phyloP scores from a whole-genome alignment of 2,888 invertebrate genomes.

The Andricus quercusramuli region DNA sequence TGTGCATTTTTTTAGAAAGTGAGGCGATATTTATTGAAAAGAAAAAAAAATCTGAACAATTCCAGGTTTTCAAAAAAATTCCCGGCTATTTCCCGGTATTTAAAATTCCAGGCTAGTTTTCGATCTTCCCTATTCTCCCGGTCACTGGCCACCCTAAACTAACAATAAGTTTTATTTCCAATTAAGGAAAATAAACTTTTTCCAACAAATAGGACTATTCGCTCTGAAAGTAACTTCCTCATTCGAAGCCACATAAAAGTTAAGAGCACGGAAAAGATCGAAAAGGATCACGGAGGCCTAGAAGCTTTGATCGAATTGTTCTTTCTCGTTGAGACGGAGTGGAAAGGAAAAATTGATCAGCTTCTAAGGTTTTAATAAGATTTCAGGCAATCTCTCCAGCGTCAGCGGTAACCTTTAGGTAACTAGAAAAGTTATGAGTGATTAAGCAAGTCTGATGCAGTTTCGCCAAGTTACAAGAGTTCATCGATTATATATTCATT shows the following conservation, averaged over 20 bases:
- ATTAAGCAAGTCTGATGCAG: conserved; percentile 42
- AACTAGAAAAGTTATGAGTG: conserved; percentile 51
- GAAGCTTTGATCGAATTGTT: neutral
- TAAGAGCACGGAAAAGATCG: neutral
- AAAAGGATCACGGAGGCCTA: neutral
- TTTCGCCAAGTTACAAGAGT: neutral
- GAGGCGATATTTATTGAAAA: no score
- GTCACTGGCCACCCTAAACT: no score
- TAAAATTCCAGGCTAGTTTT: no score
- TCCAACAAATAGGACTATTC: neutral
- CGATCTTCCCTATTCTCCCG: no score
- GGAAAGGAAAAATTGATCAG: conserved; percentile 9
- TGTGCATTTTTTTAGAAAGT: no score
- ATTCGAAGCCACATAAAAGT: neutral
- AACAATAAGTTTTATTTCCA: no score
- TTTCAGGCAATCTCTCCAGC: conserved; percentile 51
- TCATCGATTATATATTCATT: neutral
- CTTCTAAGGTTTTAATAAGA: conserved; percentile 54
- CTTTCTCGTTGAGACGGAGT: neutral
- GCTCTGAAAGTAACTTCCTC: neutral
- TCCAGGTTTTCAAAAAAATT: no score
- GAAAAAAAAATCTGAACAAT: no score
- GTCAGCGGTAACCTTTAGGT: conserved; percentile 45
- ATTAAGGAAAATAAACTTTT: neutral
- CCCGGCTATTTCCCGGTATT: no score